Evolutionary conservation across 1,140 invertebrate species (phyloP), one percentile per base, ranked within the genome.

Genomic region (Tetragnatha versicolor): DNA sequence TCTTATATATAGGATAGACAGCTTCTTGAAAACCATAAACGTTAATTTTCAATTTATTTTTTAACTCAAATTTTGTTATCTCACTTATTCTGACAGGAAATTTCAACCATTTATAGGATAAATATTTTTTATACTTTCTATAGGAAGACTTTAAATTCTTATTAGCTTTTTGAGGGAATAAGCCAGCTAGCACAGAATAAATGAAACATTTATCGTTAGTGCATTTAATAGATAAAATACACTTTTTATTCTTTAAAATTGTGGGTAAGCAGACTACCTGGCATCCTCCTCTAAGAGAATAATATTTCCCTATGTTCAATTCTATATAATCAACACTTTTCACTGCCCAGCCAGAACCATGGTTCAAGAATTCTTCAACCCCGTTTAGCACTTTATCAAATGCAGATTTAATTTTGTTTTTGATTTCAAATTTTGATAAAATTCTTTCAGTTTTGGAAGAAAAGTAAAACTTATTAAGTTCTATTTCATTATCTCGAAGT

Each of bases 181-280:
- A n/a, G 25, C 17, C 25, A 35, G 35, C 68, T 22, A 55, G 25
- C 37, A 70, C 20, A 1, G 22, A 35, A 45, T 55, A 55, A 27
- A 70, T 3, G 58, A 55, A 70, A 20, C 61, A 55, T 39, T 37
- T 29, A 55, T 70, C 39, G 20, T 55, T 49, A n/a, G 25, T 29
- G 14, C 49, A 70, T 17, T 70, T 25, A 17, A 70, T 39, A 39
- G 53, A 37, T 0, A 70, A 6, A 9, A 70, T 14, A 22, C 20
- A 53, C 27, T 70, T 70, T 39, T 70, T 70, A 39, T 70, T 55
- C 55, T 29, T 55, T 55, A 69, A 53, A 6, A 9, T 51, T 53
- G n/a, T n/a, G 22, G 47, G 66, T 35, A 69, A 53, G 25, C 2
- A 0, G 2, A 69, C n/a, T n/a, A 25, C 2, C 10, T 25, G 22